Conservation (phyloP, 92 coral and sea anemone species). For the Parazoanthus darwini region DNA sequence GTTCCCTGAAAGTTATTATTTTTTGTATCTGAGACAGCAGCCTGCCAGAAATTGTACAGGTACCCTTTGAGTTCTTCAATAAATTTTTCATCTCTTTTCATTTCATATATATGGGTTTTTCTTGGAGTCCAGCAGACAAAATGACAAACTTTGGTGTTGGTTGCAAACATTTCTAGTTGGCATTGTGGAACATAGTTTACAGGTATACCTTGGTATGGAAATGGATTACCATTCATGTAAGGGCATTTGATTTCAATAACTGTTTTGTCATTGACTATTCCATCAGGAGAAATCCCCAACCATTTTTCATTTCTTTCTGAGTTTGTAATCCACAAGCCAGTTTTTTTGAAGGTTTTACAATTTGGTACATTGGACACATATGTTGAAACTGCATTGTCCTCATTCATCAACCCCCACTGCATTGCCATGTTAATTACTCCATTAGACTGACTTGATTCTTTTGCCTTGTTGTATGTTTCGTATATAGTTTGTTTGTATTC, state of each 20-base stretch:
- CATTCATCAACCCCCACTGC: conserved; percentile 62
- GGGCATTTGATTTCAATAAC: conserved; percentile 44
- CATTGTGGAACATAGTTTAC: background rate
- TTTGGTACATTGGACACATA: background rate
- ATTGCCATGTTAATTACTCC: conserved; percentile 48
- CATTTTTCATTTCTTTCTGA: conserved; percentile 24
- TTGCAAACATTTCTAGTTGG: conserved; percentile 3
- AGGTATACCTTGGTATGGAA: background rate
- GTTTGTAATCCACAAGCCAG: conserved; percentile 44
- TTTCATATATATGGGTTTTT: background rate
- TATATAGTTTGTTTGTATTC: too few relatives aligned
- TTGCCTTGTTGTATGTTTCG: too few relatives aligned
- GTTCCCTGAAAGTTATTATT: background rate
- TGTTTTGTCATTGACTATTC: conserved; percentile 4
- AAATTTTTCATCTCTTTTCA: background rate
- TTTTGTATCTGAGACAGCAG: background rate
- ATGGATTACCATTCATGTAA: background rate
- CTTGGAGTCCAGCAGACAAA: background rate
- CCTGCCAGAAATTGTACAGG: background rate
- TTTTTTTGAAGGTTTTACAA: conserved; percentile 16
- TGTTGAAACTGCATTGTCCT: conserved; percentile 40
- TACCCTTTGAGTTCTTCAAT: background rate
- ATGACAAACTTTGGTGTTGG: background rate
- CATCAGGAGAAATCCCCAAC: conserved; percentile 60
- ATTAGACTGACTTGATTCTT: too few relatives aligned